Evolutionary conservation across 2,797 vertebrate genomes (phyloP), one percentile per base, ranked within the genome.

Genomic region (Chaenodraco wilsoni): DNA sequence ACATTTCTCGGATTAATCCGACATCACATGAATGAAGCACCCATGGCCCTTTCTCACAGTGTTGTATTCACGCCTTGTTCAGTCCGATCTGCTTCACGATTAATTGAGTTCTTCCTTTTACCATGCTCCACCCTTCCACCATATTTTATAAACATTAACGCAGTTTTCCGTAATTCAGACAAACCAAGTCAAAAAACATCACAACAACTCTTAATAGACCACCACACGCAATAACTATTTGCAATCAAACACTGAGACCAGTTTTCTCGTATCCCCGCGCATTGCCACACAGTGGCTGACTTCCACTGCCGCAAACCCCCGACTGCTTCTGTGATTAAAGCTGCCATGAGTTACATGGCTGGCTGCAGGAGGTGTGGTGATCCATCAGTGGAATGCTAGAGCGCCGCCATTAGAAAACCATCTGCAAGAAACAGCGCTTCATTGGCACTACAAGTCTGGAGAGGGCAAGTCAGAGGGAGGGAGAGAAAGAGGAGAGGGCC

Each of bases 361-460:
- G 88, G 74, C 87, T 86, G 85, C 86, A 81, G 91, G 89, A 92
- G 85, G 82, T 85, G 83, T 69, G 82, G 87, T 54, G 78, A 92
- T 93, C 89, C 89, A 93, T 93, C 89, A 91, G 83, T 10, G 0
- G 49, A 61, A 77, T 83, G 86, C 85, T 76, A 80, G 79, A 77
- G 85, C 85, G 79, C 68, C 65, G 84, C 88, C 88, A 90, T 93
- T 91, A 90, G 84, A 87, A 90, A 91, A 84, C 86, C 88, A 92
- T 93, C 92, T 93, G 91, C 83, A 89, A 90, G 87, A 85, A 83
- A 88, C 88, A 87, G 78, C 17, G 86, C 82, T 90, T 81, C 87
- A 72, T 59, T 90, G 92, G 89, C 86, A 88, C 89, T 72, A 43
- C 44, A 71, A 78, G 86, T 86, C 82, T 79, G 23, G 74, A 75